Percentiles rank a stretch among this genome's conserved stretches.
These are phyloP conservation scores for Tenthredo notha DNA, from an alignment of 2,888 invertebrate genomes.

Conservation along the genomic window DNA sequence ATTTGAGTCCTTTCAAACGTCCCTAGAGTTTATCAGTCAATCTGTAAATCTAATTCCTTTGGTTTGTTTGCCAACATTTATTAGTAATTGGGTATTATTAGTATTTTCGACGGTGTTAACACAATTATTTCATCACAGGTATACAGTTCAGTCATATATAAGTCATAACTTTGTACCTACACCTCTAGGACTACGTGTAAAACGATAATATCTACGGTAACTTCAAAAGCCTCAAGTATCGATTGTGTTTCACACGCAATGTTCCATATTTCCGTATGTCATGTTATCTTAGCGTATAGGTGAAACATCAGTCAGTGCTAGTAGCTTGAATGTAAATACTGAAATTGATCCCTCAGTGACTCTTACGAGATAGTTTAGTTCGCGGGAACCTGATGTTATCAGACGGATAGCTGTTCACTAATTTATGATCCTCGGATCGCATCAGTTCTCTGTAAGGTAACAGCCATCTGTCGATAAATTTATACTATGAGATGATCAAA, in stretches of 20 bases:
- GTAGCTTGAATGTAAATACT: neutral
- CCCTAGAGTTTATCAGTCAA: neutral
- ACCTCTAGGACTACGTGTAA: neutral
- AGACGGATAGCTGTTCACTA: conserved; percentile 17
- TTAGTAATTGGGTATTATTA: neutral
- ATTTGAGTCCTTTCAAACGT: neutral
- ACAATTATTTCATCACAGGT: neutral
- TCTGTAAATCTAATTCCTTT: neutral
- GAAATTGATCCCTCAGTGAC: conserved; percentile 1
- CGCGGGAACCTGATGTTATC: neutral
- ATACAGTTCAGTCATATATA: neutral
- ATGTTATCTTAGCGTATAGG: neutral
- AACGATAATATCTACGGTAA: conserved; percentile 28
- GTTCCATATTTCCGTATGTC: neutral
- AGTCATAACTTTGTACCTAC: too few species aligned
- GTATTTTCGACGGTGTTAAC: neutral
- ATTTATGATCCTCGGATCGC: neutral
- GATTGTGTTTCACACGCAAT: conserved; percentile 25
- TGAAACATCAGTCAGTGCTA: neutral
- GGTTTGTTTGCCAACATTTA: neutral
- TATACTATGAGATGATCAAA: neutral
- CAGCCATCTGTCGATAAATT: neutral
- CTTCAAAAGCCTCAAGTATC: conserved; percentile 17
- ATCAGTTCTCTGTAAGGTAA: neutral
- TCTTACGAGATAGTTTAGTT: neutral